Evolutionary conservation across 2,888 invertebrate species (phyloP).

Genomic region (Marronus borbonicus): DNA sequence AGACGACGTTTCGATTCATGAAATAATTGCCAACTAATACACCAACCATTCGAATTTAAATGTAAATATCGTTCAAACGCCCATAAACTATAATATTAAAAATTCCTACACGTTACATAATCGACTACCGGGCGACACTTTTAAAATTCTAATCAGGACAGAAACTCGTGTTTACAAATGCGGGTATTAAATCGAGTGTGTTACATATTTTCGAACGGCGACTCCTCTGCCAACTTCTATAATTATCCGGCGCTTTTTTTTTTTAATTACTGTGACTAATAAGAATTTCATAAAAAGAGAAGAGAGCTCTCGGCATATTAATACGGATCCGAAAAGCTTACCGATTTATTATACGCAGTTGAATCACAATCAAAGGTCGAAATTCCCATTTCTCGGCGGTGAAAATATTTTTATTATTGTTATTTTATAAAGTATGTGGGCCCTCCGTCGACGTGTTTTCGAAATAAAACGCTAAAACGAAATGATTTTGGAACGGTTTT

Average conservation of each 20-base stretch:
- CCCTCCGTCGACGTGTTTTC: conserved; percentile 9
- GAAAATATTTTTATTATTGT: conserved; percentile 31
- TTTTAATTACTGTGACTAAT: conserved; percentile 44
- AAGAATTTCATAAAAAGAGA: conserved; percentile 18
- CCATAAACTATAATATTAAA: background rate
- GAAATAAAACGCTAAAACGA: conserved; percentile 24
- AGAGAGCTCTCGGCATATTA: background rate
- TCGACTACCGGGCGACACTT: background rate
- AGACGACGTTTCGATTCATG: no score
- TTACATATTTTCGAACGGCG: conserved; percentile 39
- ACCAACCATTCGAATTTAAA: no score
- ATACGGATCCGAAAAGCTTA: background rate
- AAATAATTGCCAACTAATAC: no score
- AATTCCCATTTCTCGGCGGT: conserved; percentile 12
- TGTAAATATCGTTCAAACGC: no score
- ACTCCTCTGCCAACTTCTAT: conserved; percentile 42
- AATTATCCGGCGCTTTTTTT: conserved; percentile 37
- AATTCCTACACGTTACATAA: conserved; percentile 18
- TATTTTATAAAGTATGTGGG: conserved; percentile 23
- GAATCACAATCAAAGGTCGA: conserved; percentile 26
- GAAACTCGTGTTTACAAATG: conserved; percentile 31
- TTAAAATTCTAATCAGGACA: conserved; percentile 31
- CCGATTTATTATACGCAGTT: background rate
- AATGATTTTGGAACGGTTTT: conserved; percentile 18
- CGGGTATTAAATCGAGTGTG: conserved; percentile 17